Conservation (phyloP, 2,113 vertebrate genomes). For the Lucifuga dentata region DNA sequence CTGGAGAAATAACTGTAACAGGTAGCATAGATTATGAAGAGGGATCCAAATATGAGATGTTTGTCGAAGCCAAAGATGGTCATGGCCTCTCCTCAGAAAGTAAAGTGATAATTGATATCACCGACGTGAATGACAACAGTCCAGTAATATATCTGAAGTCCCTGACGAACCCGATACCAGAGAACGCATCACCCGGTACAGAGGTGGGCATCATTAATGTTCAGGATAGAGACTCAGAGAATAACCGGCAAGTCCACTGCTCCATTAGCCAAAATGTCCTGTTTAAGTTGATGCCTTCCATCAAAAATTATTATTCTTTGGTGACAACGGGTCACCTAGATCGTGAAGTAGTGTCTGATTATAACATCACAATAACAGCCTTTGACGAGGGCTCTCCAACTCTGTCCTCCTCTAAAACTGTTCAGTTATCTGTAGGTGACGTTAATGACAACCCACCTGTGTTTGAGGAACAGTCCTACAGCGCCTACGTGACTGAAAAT, state of each 20-base stretch:
- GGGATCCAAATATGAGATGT: constrained; percentile 40
- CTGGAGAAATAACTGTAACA: constrained; percentile 51
- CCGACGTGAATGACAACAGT: constrained; percentile 79
- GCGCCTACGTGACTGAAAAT: constrained; percentile 75
- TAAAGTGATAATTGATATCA: constrained; percentile 60
- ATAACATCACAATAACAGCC: constrained; percentile 56
- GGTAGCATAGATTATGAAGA: constrained; percentile 65
- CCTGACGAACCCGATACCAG: constrained; percentile 59
- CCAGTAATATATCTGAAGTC: constrained; percentile 57
- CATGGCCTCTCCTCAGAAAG: constrained; percentile 71
- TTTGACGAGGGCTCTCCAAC: constrained; percentile 69
- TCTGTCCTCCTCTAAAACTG: constrained; percentile 56
- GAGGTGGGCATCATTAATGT: constrained; percentile 79
- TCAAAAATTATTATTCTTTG: constrained; percentile 79
- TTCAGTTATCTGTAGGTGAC: constrained; percentile 71
- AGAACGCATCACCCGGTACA: constrained; percentile 50
- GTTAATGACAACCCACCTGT: constrained; percentile 77
- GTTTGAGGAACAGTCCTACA: constrained; percentile 68
- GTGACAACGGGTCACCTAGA: constrained; percentile 59
- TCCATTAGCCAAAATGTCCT: constrained; percentile 61
- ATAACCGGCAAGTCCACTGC: constrained; percentile 74
- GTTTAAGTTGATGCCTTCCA: constrained; percentile 72
- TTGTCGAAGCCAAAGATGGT: constrained; percentile 79
- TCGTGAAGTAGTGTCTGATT: constrained; percentile 47
- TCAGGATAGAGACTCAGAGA: constrained; percentile 72